Base-by-base conservation (phyloP, 2,113 vertebrate genomes). In the Octodon degus region DNA sequence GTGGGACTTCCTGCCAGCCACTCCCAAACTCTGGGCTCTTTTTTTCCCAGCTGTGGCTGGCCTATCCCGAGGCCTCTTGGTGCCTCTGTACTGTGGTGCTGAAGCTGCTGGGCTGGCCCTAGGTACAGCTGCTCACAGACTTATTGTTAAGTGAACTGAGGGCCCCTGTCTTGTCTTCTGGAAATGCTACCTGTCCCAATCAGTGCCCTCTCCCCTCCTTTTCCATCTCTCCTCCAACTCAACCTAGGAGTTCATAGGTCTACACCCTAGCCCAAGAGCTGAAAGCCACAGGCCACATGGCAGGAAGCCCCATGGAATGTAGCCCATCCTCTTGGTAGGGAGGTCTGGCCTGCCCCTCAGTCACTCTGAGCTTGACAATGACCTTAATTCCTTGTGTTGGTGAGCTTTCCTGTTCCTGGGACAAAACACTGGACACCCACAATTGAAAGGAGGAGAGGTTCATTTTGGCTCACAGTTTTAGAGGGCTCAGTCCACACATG, bases 41-140 rank as follows among this genome's bases (percentile, higher is more conserved):
- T 25, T 79, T 91, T 79, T 40, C 11, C 76, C 7, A 34, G 27
- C 22, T 76, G 55, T 53, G 27, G 5, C 37, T 34, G 25, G 82
- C 2, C 3, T 22, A 2, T 37, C 70, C 81, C 62, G 13, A n/a
- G 67, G 20, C 84, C 62, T 77, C 68, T 43, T 25, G 17, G 4
- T 4, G 43, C 6, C 53, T 7, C 0, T 34, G 7, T 0, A 2
- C 43, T 53, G 1, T 19, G 27, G 5, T 55, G 84, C 58, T 70
- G 8, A 79, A 22, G 60, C 7, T 1, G 4, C 40, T 9, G 25
- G 7, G 20, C 34, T 89, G 27, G 37, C 20, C 55, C 65, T 43
- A 63, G 47, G 30, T 4, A 50, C 32, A 72, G 19, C 3, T 16
- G 2, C 19, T 27, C 53, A 24, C 17, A 9, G 24, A 32, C 25